These are phyloP conservation scores for Ryuthela nishihirai DNA, from an alignment of 2,888 invertebrate species.

Conservation along the genomic window DNA sequence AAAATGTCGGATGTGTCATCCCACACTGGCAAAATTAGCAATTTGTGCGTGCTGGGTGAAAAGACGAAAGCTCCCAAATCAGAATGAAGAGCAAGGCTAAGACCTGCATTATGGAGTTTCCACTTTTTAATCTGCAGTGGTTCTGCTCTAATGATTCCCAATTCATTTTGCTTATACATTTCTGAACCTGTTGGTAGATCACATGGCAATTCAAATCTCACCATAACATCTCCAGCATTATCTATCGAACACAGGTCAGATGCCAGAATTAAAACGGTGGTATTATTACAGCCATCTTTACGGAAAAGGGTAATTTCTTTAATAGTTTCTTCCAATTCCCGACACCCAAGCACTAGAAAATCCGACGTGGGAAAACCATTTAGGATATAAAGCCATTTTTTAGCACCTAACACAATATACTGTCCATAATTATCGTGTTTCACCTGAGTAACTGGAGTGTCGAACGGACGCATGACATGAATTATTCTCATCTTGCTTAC, in stretches of 20 bases:
- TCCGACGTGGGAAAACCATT: slow-evolving; percentile 7
- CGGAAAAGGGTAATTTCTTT: slow-evolving; percentile 8
- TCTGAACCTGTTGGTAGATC: slow-evolving; percentile 2
- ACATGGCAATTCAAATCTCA: slow-evolving; percentile 1
- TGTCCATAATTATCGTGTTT: slow-evolving; percentile 10
- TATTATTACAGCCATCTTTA: neutral
- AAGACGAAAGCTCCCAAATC: slow-evolving; percentile 5
- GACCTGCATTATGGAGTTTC: neutral
- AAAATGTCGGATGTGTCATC: neutral
- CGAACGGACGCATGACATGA: slow-evolving; percentile 2
- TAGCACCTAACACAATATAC: neutral
- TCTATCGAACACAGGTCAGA: slow-evolving; percentile 1
- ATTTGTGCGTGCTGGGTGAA: neutral
- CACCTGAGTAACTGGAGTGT: slow-evolving; percentile 3
- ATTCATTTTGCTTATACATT: slow-evolving; percentile 7
- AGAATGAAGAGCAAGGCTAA: slow-evolving; percentile 1
- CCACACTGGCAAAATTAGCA: slow-evolving; percentile 4
- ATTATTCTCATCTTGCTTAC: slow-evolving; percentile 1
- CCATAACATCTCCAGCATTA: slow-evolving; percentile 4
- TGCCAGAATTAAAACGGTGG: slow-evolving; percentile 1
- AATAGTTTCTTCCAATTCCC: neutral
- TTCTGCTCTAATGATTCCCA: slow-evolving; percentile 2
- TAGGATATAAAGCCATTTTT: neutral
- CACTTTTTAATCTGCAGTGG: slow-evolving; percentile 1
- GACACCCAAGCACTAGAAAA: slow-evolving; percentile 1